phyloP scores from a whole-genome alignment of 2,113 vertebrate genomes.

The Greenwoodochromis staneri region DNA sequence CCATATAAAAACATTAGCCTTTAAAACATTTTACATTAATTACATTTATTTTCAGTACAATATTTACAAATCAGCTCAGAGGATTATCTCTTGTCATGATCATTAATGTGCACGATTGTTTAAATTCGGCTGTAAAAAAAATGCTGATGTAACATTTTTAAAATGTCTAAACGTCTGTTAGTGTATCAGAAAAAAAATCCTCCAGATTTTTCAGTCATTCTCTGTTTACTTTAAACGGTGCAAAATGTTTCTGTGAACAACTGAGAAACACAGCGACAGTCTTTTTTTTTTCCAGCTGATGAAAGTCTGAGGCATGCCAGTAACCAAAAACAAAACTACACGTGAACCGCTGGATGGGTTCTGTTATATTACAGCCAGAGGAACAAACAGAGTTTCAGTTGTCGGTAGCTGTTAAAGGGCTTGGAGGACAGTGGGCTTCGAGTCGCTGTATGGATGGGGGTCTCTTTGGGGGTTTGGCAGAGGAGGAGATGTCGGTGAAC shows the following conservation, averaged over 20 bases:
- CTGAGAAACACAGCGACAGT: neutral
- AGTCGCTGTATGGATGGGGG: constrained; percentile 51
- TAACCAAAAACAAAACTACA: neutral
- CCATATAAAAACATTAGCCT: constrained; percentile 40
- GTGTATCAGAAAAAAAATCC: neutral
- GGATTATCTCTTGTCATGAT: constrained; percentile 29
- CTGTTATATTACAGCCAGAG: neutral
- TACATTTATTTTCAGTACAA: constrained; percentile 35
- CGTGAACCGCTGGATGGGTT: neutral
- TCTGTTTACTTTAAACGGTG: constrained; percentile 29
- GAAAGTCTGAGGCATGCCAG: constrained; percentile 11
- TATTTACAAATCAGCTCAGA: constrained; percentile 40
- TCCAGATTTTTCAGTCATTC: neutral
- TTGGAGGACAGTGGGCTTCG: constrained; percentile 59
- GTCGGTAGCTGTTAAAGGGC: constrained; percentile 60
- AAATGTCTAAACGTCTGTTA: neutral
- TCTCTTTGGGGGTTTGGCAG: constrained; percentile 55
- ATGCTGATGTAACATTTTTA: neutral
- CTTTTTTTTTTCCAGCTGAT: neutral
- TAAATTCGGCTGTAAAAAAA: neutral
- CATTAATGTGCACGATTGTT: neutral
- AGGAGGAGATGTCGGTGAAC: constrained; percentile 42
- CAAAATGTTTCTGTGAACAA: constrained; percentile 12
- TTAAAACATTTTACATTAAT: constrained; percentile 34
- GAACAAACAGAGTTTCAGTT: constrained; percentile 7